Percentiles rank a stretch among this genome's conserved stretches.
Conservation (phyloP, 2,888 invertebrate genomes). For the Athalia circularis region DNA sequence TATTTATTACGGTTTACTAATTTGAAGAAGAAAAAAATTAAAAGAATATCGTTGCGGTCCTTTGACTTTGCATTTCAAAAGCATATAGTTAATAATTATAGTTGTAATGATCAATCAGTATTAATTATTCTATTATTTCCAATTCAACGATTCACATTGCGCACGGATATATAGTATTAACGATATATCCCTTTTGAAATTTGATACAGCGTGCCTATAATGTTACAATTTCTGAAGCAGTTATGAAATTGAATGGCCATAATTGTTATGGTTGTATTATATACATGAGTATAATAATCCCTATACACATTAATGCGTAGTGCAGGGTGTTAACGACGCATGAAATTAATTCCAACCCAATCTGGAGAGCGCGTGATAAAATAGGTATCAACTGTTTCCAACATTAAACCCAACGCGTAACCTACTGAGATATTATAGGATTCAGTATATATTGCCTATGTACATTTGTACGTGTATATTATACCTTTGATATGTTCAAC, state of each 20-base stretch:
- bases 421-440: background rate
- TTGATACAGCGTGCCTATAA: background rate
- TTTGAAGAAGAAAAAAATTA: too few species aligned
- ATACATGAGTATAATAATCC: background rate
- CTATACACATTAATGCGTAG: background rate
- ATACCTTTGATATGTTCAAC: too few species aligned
- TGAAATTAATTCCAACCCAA: constrained; percentile 32
- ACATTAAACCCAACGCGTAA: constrained; percentile 6
- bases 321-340: constrained; percentile 5
- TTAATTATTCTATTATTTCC: too few species aligned
- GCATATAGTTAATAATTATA: too few species aligned
- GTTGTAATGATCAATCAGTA: too few species aligned
- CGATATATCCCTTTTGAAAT: too few species aligned
- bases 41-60: too few species aligned
- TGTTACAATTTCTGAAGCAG: background rate
- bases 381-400: constrained; percentile 8
- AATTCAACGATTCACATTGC: too few species aligned
- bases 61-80: too few species aligned
- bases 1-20: too few species aligned
- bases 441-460: background rate
- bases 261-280: background rate
- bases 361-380: background rate
- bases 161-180: too few species aligned
- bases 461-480: too few species aligned
- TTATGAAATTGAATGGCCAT: background rate